phyloP scores from a whole-genome alignment of 2,113 vertebrate genomes.

The Beaufortia kweichowensis region DNA sequence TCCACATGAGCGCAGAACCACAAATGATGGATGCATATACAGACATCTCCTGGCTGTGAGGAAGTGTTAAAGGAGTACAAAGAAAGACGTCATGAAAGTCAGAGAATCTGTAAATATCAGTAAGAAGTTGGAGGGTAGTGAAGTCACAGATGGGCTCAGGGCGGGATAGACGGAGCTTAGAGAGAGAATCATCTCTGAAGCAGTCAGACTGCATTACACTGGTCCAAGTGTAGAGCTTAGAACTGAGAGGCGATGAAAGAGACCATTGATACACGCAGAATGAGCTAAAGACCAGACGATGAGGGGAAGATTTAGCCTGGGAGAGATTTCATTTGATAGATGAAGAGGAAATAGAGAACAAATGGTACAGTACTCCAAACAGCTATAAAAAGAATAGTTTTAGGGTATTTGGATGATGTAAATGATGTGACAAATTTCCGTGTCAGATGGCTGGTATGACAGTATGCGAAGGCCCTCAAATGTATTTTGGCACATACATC shows the following conservation, averaged over 20 bases:
- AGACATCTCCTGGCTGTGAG: not conserved
- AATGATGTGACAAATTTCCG: not conserved
- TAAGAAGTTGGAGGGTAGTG: not conserved
- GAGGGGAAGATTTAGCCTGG: conserved; percentile 6
- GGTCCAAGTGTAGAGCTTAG: conserved; percentile 20
- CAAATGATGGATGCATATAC: too few species aligned
- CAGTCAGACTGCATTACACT: conserved; percentile 40
- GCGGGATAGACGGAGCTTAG: not conserved
- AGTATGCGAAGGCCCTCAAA: too few species aligned
- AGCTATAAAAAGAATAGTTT: not conserved
- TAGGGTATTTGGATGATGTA: not conserved
- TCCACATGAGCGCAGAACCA: not conserved
- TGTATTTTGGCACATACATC: too few species aligned
- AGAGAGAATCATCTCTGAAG: conserved; percentile 20
- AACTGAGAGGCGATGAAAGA: conserved; percentile 30
- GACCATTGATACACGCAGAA: conserved; percentile 5
- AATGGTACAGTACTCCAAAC: not conserved
- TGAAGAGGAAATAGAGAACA: not conserved
- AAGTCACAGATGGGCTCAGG: conserved; percentile 2
- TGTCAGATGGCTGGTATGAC: not conserved
- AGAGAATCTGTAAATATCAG: too few species aligned
- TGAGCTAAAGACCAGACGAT: not conserved
- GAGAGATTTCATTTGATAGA: not conserved
- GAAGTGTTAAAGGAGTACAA: not conserved
- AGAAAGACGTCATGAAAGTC: too few species aligned